These are phyloP conservation scores for Mylabris sibirica DNA, from an alignment of 2,888 invertebrate species.

Conservation along the genomic window DNA sequence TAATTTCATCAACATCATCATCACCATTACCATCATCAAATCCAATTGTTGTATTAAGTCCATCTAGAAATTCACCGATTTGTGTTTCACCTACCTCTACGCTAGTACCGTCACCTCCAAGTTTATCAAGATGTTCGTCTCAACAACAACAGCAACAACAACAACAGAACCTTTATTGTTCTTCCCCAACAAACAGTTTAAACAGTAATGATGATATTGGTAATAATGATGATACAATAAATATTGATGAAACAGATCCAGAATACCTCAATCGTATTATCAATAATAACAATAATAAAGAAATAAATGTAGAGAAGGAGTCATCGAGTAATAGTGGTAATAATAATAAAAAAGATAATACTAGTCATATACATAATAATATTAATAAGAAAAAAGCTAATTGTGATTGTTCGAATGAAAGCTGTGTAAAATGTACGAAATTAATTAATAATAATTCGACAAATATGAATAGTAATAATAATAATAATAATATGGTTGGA, in stretches of 20 bases:
- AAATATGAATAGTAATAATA: slow-evolving; percentile 52
- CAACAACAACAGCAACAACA: neutral
- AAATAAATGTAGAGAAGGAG: slow-evolving; percentile 36
- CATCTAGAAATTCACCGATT: slow-evolving; percentile 43
- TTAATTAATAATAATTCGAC: slow-evolving; percentile 53
- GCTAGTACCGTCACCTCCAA: slow-evolving; percentile 51
- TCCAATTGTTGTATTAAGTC: slow-evolving; percentile 53
- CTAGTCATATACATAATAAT: slow-evolving; percentile 30
- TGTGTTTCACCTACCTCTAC: slow-evolving; percentile 54
- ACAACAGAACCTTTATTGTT: neutral
- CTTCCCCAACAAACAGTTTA: neutral
- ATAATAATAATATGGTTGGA: slow-evolving; percentile 49
- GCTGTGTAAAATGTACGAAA: slow-evolving; percentile 52
- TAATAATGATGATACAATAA: slow-evolving; percentile 19
- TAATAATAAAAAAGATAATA: slow-evolving; percentile 36
- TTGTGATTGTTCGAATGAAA: slow-evolving; percentile 44
- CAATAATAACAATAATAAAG: slow-evolving; percentile 37
- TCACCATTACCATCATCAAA: slow-evolving; percentile 33
- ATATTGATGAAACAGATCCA: slow-evolving; percentile 38
- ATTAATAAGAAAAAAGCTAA: slow-evolving; percentile 31
- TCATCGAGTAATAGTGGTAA: slow-evolving; percentile 59
- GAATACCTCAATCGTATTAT: slow-evolving; percentile 41
- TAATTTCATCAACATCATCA: slow-evolving; percentile 36
- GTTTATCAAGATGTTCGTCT: slow-evolving; percentile 33
- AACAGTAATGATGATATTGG: neutral